phyloP scores from a whole-genome alignment of 2,797 vertebrate species.

The Ficedula albicollis region DNA sequence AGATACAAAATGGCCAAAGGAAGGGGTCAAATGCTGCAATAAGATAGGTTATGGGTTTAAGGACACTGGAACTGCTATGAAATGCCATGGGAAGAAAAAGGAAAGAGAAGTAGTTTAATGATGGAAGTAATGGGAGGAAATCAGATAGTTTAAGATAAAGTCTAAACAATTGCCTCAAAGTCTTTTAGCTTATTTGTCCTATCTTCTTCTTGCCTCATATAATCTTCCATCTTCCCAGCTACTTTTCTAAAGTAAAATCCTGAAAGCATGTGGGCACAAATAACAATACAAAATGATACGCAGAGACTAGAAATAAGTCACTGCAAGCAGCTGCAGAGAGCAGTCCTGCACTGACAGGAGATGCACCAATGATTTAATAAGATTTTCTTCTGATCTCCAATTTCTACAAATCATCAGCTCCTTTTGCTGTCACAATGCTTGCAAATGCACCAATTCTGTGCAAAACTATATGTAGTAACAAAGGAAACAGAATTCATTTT shows the following conservation, averaged over 20 bases:
- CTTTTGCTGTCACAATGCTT: slow-evolving; percentile 60
- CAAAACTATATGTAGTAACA: slow-evolving; percentile 68
- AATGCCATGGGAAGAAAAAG: background rate
- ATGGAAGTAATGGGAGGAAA: background rate
- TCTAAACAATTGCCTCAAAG: background rate
- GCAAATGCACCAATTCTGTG: slow-evolving; percentile 56
- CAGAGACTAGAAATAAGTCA: background rate
- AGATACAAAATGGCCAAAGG: slow-evolving; percentile 43
- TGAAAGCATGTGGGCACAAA: background rate
- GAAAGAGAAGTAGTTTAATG: background rate
- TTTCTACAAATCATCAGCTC: slow-evolving; percentile 55
- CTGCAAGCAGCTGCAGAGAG: background rate
- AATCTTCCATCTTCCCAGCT: background rate
- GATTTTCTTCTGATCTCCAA: slow-evolving; percentile 29
- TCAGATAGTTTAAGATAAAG: slow-evolving; percentile 16
- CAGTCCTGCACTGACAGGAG: slow-evolving; percentile 29
- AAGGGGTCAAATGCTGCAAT: slow-evolving; percentile 55
- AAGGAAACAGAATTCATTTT: slow-evolving; percentile 73
- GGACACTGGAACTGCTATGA: background rate
- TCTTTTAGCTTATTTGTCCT: background rate
- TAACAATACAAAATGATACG: fast-evolving
- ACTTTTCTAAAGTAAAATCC: background rate
- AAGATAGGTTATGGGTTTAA: slow-evolving; percentile 26
- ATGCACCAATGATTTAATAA: slow-evolving; percentile 44
- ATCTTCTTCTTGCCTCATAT: background rate